Evolutionary conservation across 2,113 vertebrate species (phyloP), one percentile per base, ranked within the genome.

Genomic region (Pholis gunnellus): DNA sequence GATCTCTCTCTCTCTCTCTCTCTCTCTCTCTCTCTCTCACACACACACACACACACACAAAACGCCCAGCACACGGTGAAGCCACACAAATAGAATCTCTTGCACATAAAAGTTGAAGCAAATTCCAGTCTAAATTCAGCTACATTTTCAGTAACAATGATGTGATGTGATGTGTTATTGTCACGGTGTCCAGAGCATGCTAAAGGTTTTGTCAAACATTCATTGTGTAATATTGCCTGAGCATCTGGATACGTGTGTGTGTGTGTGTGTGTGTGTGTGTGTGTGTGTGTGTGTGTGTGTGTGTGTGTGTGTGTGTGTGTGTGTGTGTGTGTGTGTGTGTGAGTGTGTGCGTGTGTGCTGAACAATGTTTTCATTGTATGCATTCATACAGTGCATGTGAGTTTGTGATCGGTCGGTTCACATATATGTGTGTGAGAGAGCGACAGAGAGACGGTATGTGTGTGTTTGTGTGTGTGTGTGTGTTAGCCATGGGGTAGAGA

Each of bases 401-500:
- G 71, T 60, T 36, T 75, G 48, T 48, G 68, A 81, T 77, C 2
- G 2, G 48, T 79, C 61, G 34, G 68, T 80, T 85, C 72, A 85
- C 56, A 85, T 85, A 85, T 65, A 54, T 56, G 52, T 74, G 52
- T 74, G 34, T 84, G 65, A 69, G 76, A 79, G 60, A 67, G 70
- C 86, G 72, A 56, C n/a, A 13, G 54, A 34, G 57, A 17, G 56
- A 59, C 13, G 4, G 36, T 67, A 11, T 81, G 34, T 82, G 82
- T 71, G 82, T 78, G 70, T 54, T 72, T 75, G 67, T 69, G 56
- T 69, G 63, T 78, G 79, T 68, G 54, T 75, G 76, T 68, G 76
- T 79, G 79, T 78, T 79, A 72, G 90, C 90, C 90, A 90, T 40
- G 81, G 92, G 91, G 88, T 64, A 88, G 88, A 44, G 84, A 92